Base-by-base conservation (phyloP, 1,140 invertebrate species). In the Polypedilum vanderplanki region DNA sequence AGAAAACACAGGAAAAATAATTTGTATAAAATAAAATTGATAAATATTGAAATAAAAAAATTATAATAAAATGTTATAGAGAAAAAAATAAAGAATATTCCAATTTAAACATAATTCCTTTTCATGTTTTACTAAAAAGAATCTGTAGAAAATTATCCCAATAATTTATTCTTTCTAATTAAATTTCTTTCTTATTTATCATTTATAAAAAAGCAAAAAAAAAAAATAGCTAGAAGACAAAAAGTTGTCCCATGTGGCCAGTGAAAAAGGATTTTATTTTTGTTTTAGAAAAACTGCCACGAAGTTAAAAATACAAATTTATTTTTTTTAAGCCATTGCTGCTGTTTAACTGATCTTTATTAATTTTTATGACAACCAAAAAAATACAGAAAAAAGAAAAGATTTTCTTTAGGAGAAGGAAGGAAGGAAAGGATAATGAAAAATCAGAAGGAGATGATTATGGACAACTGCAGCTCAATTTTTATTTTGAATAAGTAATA, bases 111-210 rank as follows among this genome's bases (percentile, higher is more conserved):
- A n/a, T n/a, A n/a, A n/a, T n/a, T n/a, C n/a, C n/a, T n/a, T n/a
- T n/a, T n/a, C n/a, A n/a, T n/a, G n/a, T n/a, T n/a, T n/a, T n/a
- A n/a, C n/a, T n/a, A n/a, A n/a, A n/a, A n/a, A n/a, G n/a, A n/a
- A n/a, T n/a, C n/a, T n/a, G n/a, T n/a, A n/a, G n/a, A 57, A 57
- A 15, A 57, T n/a, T 15, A n/a, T 57, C 65, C 65, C 65, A 70
- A 70, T 70, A 18, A 70, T 70, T 70, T 70, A 70, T 70, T 20
- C 65, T 70, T 15, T 10, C 5, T 70, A 70, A 70, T 70, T 70
- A 22, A 70, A 1, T 20, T 22, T 5, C 5, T 70, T 70, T 18
- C 65, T 70, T 70, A 70, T 70, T 70, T 70, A 70, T 70, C 65
- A 70, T 18, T 22, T 5, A 70, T 70, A 70, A 70, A 70, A 70